Conservation (phyloP, 2,797 vertebrate species). For the Alca torda region DNA sequence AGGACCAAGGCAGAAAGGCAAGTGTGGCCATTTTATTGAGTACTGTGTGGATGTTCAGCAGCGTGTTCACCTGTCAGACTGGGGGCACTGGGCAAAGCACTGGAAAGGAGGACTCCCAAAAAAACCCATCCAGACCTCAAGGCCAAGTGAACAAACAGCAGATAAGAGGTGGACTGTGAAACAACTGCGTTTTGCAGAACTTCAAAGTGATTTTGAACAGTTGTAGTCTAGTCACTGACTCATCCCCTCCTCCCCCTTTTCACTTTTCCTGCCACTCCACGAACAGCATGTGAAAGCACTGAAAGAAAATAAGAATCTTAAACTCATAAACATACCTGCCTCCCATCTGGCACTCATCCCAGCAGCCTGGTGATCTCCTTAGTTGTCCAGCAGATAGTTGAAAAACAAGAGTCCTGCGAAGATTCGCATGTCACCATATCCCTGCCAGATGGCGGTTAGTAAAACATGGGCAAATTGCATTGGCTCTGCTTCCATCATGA, state of each 20-base stretch:
- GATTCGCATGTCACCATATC: conserved; percentile 78
- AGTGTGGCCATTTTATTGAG: background rate
- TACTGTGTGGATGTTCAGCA: background rate
- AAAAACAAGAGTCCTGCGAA: conserved; percentile 81
- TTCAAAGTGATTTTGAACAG: conserved; percentile 48
- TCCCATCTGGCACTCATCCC: conserved; percentile 78
- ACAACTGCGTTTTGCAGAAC: conserved; percentile 23
- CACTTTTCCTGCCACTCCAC: conserved; percentile 66
- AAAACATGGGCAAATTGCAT: conserved; percentile 79
- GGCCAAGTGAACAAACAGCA: background rate
- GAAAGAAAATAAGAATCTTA: conserved; percentile 78
- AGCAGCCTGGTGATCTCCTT: conserved; percentile 80
- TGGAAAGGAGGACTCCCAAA: background rate
- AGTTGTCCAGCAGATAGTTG: conserved; percentile 79
- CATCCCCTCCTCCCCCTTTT: conserved; percentile 43
- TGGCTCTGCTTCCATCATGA: conserved; percentile 73
- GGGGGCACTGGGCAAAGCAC: background rate
- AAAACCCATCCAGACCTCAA: background rate
- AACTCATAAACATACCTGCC: conserved; percentile 82
- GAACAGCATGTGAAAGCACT: conserved; percentile 72
- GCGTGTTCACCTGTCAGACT: background rate
- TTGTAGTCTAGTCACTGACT: conserved; percentile 49
- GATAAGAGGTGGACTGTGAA: conserved; percentile 19
- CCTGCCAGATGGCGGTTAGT: conserved; percentile 79
- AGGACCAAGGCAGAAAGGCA: background rate